phyloP scores from a whole-genome alignment of 2,113 vertebrate species.

The Ceyx margarethae region DNA sequence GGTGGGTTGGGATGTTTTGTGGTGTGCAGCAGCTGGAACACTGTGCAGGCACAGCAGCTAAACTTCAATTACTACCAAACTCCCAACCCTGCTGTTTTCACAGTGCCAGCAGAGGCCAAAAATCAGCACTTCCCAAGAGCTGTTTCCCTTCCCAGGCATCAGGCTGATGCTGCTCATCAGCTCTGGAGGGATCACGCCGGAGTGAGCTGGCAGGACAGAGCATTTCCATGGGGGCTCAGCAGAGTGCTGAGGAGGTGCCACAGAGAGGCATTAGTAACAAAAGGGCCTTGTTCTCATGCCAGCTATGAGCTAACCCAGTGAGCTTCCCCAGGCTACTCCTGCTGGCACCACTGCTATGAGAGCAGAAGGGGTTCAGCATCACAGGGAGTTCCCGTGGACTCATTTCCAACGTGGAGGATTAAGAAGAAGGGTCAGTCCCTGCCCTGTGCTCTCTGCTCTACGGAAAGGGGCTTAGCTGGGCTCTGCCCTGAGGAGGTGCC shows the following conservation, averaged over 20 bases:
- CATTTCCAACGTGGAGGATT: background rate
- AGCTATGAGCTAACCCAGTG: background rate
- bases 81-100: accelerated
- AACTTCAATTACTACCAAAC: background rate
- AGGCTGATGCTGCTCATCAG: background rate
- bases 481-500: background rate
- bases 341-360: background rate
- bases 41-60: accelerated
- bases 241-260: background rate
- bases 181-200: background rate
- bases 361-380: background rate
- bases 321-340: background rate
- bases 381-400: accelerated
- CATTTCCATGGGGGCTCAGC: accelerated
- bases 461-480: background rate
- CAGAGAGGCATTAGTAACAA: background rate
- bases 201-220: background rate
- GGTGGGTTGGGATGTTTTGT: background rate
- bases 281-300: background rate
- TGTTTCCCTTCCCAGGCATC: background rate
- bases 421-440: background rate
- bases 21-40: background rate
- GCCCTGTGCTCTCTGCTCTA: background rate
- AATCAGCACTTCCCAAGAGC: background rate
- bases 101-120: background rate